Evolutionary conservation across 2,113 vertebrate species (phyloP).

Genomic region (Cricetomys ansorgei): DNA sequence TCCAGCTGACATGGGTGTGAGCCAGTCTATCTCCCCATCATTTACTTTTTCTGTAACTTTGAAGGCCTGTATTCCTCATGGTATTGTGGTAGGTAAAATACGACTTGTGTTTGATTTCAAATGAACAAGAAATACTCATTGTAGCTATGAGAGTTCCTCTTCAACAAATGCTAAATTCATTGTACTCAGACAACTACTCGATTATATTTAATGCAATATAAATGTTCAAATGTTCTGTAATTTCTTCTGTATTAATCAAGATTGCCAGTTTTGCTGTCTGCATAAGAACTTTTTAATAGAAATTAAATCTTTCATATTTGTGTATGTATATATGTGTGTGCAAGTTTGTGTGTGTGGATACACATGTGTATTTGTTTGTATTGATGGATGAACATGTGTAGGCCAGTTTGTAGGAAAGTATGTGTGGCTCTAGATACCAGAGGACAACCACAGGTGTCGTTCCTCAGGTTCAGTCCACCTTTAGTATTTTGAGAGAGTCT

Average conservation of each 20-base stretch:
- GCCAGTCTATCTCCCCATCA: background rate
- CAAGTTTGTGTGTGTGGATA: background rate
- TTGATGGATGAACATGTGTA: background rate
- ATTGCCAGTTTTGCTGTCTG: background rate
- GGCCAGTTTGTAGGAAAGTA: background rate
- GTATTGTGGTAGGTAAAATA: background rate
- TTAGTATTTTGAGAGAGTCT: background rate
- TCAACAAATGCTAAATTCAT: constrained; percentile 12
- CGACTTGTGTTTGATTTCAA: background rate
- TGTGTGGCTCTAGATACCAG: background rate
- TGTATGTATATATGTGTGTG: background rate
- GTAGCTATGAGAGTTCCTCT: background rate
- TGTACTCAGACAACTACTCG: background rate
- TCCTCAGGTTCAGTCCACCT: background rate
- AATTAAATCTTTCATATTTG: background rate
- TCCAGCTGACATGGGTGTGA: background rate
- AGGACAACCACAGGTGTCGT: background rate
- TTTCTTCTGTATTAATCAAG: background rate
- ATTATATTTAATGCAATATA: background rate
- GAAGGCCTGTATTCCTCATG: background rate
- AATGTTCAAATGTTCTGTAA: background rate
- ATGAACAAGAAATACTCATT: background rate
- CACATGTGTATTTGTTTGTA: background rate
- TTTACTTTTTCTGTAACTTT: background rate
- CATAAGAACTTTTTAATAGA: background rate